These are phyloP conservation scores for Atractosteus spatula DNA, from an alignment of 2,113 vertebrate genomes.

Conservation along the genomic window DNA sequence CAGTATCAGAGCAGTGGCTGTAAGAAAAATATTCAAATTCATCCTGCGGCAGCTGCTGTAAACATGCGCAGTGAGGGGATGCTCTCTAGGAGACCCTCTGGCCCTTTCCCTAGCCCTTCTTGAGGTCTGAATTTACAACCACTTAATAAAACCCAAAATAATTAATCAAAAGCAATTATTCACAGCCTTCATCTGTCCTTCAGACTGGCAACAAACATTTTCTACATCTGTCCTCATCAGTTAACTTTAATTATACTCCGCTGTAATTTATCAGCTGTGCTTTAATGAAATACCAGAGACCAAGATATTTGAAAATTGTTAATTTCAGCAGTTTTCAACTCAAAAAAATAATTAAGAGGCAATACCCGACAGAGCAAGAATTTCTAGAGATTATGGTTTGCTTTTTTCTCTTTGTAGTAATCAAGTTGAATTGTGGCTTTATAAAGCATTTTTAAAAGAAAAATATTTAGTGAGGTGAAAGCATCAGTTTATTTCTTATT, in stretches of 20 bases:
- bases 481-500: too few species aligned
- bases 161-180: slow-evolving; percentile 81
- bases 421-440: too few species aligned
- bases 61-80: background rate
- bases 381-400: too few species aligned
- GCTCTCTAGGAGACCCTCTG: slow-evolving; percentile 26
- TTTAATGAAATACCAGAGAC: slow-evolving; percentile 70
- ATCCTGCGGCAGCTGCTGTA: background rate
- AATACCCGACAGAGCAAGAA: slow-evolving; percentile 17
- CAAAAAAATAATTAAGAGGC: slow-evolving; percentile 44
- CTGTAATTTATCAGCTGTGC: slow-evolving; percentile 70
- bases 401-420: too few species aligned
- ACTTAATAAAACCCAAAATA: slow-evolving; percentile 66
- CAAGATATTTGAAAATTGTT: slow-evolving; percentile 60
- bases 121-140: slow-evolving; percentile 66
- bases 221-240: slow-evolving; percentile 78
- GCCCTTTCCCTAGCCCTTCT: slow-evolving; percentile 48
- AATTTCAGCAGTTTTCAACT: slow-evolving; percentile 62
- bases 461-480: too few species aligned
- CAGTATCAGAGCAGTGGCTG: background rate
- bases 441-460: too few species aligned
- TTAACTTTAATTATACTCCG: slow-evolving; percentile 73
- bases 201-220: slow-evolving; percentile 73
- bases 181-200: slow-evolving; percentile 73
- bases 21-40: background rate